Base-by-base conservation (phyloP, 2,113 vertebrate genomes). In the Dipodomys merriami region DNA sequence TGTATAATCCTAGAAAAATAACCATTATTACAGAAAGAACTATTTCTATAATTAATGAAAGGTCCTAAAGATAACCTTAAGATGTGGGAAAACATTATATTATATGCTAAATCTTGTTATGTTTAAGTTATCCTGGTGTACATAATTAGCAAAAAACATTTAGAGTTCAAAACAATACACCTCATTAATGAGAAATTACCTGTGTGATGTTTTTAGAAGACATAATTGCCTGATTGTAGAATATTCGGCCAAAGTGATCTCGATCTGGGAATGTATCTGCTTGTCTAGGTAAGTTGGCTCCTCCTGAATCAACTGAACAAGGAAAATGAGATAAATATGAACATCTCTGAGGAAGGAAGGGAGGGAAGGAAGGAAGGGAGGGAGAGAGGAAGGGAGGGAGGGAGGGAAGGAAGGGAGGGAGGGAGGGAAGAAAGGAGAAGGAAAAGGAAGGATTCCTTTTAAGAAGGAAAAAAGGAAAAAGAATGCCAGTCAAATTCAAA, bases 201-300 rank as follows among this genome's bases (percentile, higher is more conserved):
- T 99, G 99, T 74, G 99, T 91, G 93, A 99, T 99, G 95, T 98
- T 98, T 96, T 98, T 97, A 65, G 99, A 99, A n/a, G 99, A 99
- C 98, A 99, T 98, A 83, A 98, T 93, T 77, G 99, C 99, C 96
- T 99, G 99, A 95, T 99, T 99, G 97, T 98, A 99, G 97, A 99
- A 99, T 97, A 99, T 99, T 39, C 99, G 99, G 27, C 99, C 99
- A 97, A 99, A 99, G 97, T 99, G 99, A 96, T 99, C 99, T 95
- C 99, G 98, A 97, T 99, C 99, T 84, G 99, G 98, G 98, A 99
- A 99, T 57, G 98, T 98, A 25, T 99, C 99, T 9, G 99, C 99
- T 97, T 99, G 99, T 33, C 99, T 98, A 96, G 99, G 98, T 81
- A 99, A 98, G 95, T 99, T 99, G 93, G 99, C 99, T 27, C 99